phyloP scores from a whole-genome alignment of 2,888 invertebrate species.

The Sthenelais limicola region DNA sequence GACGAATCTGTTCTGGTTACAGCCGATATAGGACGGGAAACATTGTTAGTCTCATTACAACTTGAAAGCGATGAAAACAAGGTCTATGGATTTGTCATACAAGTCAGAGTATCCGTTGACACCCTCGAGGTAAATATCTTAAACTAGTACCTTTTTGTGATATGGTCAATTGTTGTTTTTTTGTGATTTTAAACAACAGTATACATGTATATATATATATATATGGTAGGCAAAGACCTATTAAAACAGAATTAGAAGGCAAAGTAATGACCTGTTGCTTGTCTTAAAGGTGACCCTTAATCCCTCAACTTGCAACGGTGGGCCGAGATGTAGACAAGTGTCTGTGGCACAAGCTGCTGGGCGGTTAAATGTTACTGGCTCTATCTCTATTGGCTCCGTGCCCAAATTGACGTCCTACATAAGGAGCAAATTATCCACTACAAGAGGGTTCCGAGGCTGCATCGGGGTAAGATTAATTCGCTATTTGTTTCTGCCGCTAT shows the following conservation, averaged over 20 bases:
- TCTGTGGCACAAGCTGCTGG: not conserved
- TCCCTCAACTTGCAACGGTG: slow-evolving; percentile 50
- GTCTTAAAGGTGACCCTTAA: slow-evolving; percentile 53
- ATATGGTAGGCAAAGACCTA: too few relatives aligned
- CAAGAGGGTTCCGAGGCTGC: slow-evolving; percentile 60
- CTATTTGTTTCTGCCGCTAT: not conserved
- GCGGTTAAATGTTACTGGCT: not conserved
- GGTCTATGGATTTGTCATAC: slow-evolving; percentile 5
- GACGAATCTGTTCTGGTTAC: slow-evolving; percentile 42
- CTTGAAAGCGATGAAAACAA: slow-evolving; percentile 4
- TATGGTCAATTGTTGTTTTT: too few relatives aligned
- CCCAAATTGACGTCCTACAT: slow-evolving; percentile 57
- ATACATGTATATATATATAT: too few relatives aligned
- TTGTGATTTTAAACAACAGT: too few relatives aligned
- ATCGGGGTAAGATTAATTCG: slow-evolving; percentile 58
- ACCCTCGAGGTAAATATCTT: slow-evolving; percentile 3
- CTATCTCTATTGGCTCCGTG: slow-evolving; percentile 58
- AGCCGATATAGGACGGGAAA: slow-evolving; percentile 36
- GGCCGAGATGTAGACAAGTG: slow-evolving; percentile 47
- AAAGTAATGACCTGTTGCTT: too few relatives aligned
- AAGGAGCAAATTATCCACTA: slow-evolving; percentile 57
- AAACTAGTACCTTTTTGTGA: not conserved
- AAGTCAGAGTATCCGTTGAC: slow-evolving; percentile 12
- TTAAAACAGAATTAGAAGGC: too few relatives aligned
- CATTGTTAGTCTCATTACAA: slow-evolving; percentile 20